Evolutionary conservation across 92 coral and sea anemone species (phyloP).

Genomic region (Heliopora coerulea): DNA sequence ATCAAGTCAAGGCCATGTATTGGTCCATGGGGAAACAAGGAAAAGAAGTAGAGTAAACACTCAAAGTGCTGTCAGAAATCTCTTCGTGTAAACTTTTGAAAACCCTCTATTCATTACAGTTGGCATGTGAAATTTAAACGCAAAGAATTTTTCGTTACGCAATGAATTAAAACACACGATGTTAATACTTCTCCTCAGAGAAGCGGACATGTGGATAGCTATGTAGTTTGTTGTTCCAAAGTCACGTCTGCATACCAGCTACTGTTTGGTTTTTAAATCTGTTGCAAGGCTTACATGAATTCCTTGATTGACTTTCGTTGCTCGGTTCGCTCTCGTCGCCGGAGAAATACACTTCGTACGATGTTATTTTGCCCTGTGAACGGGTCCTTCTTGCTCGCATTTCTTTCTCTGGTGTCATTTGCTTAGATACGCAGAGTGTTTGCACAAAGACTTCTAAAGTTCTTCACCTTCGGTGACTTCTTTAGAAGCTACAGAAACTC

Average conservation of each 20-base stretch:
- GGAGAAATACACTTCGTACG: slow-evolving; percentile 18
- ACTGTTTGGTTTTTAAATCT: slow-evolving; percentile 20
- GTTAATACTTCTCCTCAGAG: too few species aligned
- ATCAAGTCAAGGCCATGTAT: too few species aligned
- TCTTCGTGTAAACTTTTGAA: too few species aligned
- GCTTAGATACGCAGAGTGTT: slow-evolving; percentile 15
- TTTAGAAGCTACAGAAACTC: neutral
- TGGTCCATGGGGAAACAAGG: too few species aligned
- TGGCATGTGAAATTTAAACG: too few species aligned
- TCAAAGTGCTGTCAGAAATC: too few species aligned
- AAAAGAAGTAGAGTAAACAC: too few species aligned
- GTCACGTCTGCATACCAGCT: neutral
- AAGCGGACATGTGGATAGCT: too few species aligned
- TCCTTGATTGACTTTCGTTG: slow-evolving; percentile 25
- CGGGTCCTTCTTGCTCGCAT: slow-evolving; percentile 29
- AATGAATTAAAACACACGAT: too few species aligned
- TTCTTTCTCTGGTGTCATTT: neutral
- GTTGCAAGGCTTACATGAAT: slow-evolving; percentile 12
- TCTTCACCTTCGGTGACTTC: neutral
- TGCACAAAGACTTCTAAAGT: neutral
- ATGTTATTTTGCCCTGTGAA: slow-evolving; percentile 18
- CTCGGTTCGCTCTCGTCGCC: slow-evolving; percentile 30
- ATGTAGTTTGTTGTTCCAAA: neutral
- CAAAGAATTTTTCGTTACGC: too few species aligned
- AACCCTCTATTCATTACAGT: too few species aligned